Conservation (phyloP, 2,797 vertebrate species). For the Corythornis leucogaster region DNA sequence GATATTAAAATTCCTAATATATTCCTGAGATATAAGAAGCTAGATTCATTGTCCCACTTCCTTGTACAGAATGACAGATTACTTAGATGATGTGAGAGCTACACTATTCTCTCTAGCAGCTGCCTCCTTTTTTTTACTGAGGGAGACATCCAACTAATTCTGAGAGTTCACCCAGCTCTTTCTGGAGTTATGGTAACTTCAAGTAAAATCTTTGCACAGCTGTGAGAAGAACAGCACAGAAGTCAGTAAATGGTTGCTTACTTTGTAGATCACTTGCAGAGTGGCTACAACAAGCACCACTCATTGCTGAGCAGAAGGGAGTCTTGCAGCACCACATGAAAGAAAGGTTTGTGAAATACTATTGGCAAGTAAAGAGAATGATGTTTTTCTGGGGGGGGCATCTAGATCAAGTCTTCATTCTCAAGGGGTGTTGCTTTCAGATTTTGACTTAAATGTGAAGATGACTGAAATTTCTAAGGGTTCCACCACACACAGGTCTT, state of each 20-base stretch:
- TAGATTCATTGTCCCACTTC: neutral
- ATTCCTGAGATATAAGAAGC: neutral
- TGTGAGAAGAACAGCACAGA: neutral
- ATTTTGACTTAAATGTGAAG: neutral
- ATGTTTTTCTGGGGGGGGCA: accelerated
- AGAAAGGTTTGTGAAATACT: neutral
- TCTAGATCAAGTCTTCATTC: neutral
- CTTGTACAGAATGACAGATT: neutral
- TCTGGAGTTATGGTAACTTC: neutral
- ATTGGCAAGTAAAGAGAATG: neutral
- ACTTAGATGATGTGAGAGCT: neutral
- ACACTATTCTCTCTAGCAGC: neutral
- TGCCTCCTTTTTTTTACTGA: neutral
- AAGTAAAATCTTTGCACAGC: neutral
- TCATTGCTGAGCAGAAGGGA: neutral
- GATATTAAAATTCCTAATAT: no score
- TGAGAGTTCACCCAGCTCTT: neutral
- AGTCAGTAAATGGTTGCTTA: neutral
- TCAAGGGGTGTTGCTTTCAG: neutral
- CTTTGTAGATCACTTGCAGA: accelerated
- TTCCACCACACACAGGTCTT: neutral
- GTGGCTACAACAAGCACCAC: neutral
- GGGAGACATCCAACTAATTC: neutral
- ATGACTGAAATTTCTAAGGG: neutral
- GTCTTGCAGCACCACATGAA: neutral